Evolutionary conservation across 92 coral and sea anemone genomes (phyloP).

Genomic region (Siderastrea radians): DNA sequence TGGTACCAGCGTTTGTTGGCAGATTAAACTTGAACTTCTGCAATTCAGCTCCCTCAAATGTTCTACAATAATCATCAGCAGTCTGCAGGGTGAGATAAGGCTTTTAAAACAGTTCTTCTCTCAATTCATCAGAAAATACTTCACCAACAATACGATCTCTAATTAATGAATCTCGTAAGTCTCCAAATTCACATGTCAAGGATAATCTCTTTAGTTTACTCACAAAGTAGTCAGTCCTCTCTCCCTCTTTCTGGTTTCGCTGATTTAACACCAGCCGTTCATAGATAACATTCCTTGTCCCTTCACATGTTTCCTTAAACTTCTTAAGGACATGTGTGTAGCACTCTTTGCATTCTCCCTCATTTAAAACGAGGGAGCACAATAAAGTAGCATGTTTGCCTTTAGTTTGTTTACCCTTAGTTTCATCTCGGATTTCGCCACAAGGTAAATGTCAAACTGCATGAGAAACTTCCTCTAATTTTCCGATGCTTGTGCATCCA

Average conservation of each 20-base stretch:
- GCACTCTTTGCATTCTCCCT: slow-evolving; percentile 47
- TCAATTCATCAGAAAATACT: slow-evolving; percentile 52
- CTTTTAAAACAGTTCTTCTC: slow-evolving; percentile 73
- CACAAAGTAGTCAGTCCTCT: slow-evolving; percentile 66
- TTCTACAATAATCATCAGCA: slow-evolving; percentile 73
- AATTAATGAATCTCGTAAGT: slow-evolving; percentile 65
- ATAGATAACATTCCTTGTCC: slow-evolving; percentile 67
- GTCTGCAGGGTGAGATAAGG: slow-evolving; percentile 71
- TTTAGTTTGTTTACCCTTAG: slow-evolving; percentile 45
- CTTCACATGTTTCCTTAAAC: slow-evolving; percentile 62
- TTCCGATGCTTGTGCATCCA: slow-evolving; percentile 67
- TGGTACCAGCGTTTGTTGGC: neutral
- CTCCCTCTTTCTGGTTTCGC: slow-evolving; percentile 71
- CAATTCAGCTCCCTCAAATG: slow-evolving; percentile 60
- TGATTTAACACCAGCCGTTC: slow-evolving; percentile 71
- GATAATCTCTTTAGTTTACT: slow-evolving; percentile 68
- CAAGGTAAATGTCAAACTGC: slow-evolving; percentile 68
- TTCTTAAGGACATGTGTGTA: slow-evolving; percentile 57
- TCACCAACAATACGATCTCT: slow-evolving; percentile 68
- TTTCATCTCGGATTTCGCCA: slow-evolving; percentile 53
- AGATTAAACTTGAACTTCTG: slow-evolving; percentile 52
- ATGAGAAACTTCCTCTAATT: slow-evolving; percentile 70
- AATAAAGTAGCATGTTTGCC: slow-evolving; percentile 62
- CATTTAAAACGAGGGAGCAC: slow-evolving; percentile 65
- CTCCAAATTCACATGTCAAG: slow-evolving; percentile 69